phyloP scores from a whole-genome alignment of 2,113 vertebrate genomes.

The Merops nubicus region DNA sequence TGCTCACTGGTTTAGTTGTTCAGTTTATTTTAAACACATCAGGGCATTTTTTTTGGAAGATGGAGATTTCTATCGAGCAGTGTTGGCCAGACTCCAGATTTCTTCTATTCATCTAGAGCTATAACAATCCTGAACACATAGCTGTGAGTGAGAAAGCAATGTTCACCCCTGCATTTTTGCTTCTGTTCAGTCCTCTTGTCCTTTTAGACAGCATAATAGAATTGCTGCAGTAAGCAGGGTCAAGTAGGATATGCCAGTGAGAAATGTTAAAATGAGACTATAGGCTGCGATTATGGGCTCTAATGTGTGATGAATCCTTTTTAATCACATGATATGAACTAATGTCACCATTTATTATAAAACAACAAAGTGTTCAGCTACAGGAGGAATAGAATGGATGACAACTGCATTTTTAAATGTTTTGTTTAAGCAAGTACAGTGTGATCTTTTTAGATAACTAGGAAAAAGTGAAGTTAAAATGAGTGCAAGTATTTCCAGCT shows the following conservation, averaged over 20 bases:
- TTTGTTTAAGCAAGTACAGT: constrained; percentile 74
- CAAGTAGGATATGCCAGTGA: constrained; percentile 81
- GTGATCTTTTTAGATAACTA: constrained; percentile 60
- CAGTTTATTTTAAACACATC: constrained; percentile 60
- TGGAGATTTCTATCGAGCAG: constrained; percentile 71
- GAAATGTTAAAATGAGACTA: constrained; percentile 84
- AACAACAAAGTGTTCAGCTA: constrained; percentile 83
- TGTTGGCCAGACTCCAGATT: constrained; percentile 86
- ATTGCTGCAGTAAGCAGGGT: constrained; percentile 92
- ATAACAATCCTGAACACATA: constrained; percentile 68
- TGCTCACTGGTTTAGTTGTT: background rate
- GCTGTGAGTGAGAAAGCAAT: constrained; percentile 83
- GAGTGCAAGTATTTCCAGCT: constrained; percentile 34
- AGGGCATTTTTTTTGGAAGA: constrained; percentile 59
- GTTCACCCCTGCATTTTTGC: constrained; percentile 89
- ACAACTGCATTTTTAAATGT: constrained; percentile 84
- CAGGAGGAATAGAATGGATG: constrained; percentile 84
- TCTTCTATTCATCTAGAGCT: constrained; percentile 81
- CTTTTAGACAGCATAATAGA: constrained; percentile 88
- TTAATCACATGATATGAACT: constrained; percentile 88
- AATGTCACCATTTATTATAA: constrained; percentile 90
- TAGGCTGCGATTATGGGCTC: constrained; percentile 86
- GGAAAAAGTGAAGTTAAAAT: constrained; percentile 59
- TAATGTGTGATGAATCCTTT: constrained; percentile 85
- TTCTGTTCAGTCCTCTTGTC: constrained; percentile 86